Evolutionary conservation across 2,888 invertebrate genomes (phyloP).

Genomic region (Frankliniella intonsa): DNA sequence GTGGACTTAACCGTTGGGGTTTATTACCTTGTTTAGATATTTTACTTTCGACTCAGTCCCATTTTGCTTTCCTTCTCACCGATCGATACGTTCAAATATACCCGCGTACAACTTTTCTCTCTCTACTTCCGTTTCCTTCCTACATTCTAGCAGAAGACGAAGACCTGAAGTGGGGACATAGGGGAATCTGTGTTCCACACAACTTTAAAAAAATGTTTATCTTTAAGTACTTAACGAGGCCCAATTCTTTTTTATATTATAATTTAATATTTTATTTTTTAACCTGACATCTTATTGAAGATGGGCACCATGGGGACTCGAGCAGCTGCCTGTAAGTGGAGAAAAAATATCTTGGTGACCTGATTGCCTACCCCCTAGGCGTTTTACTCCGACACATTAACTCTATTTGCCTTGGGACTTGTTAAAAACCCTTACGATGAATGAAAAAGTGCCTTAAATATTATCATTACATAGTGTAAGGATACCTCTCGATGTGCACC

Average conservation of each 20-base stretch:
- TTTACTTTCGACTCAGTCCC: no score
- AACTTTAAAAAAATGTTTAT: neutral
- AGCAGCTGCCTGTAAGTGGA: slow-evolving; percentile 84
- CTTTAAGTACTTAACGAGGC: neutral
- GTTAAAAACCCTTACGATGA: neutral
- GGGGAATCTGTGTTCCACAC: neutral
- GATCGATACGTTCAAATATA: neutral
- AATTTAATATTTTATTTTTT: slow-evolving; percentile 5
- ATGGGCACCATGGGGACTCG: slow-evolving; percentile 79
- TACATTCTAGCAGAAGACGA: slow-evolving; percentile 3
- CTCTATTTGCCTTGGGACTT: neutral
- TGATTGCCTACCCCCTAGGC: slow-evolving; percentile 31
- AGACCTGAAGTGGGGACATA: slow-evolving; percentile 13
- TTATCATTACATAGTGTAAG: neutral
- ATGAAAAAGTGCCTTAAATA: neutral
- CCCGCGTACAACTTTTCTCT: neutral
- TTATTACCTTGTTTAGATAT: no score
- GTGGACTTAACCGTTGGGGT: neutral
- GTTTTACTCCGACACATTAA: neutral
- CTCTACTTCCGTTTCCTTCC: neutral
- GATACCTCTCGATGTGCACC: neutral
- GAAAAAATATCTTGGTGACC: slow-evolving; percentile 37
- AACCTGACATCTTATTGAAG: neutral
- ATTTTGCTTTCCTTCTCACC: neutral
- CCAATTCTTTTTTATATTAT: neutral